Conservation (phyloP, 2,797 vertebrate genomes). For the Galagoides demidoff region DNA sequence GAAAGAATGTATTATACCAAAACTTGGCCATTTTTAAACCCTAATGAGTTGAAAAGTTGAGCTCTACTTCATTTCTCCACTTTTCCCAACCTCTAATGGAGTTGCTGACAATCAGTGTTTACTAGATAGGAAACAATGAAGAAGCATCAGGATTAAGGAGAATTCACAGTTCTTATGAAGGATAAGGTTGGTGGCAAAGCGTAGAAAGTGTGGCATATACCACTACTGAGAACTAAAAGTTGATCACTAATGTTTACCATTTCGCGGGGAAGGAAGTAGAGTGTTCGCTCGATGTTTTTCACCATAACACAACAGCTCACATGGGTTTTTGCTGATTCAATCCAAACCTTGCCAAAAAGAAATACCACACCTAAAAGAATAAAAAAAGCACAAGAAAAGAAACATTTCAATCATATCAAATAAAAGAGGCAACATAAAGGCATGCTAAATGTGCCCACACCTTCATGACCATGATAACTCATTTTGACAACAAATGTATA, state of each 20-base stretch:
- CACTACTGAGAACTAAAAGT: conserved; percentile 40
- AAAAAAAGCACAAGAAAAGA: conserved; percentile 40
- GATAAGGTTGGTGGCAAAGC: background rate
- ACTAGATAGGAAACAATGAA: background rate
- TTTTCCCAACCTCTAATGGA: background rate
- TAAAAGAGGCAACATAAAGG: conserved; percentile 48
- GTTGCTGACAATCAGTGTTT: conserved; percentile 7
- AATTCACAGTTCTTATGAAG: background rate
- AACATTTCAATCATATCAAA: conserved; percentile 24
- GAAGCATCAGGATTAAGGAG: background rate
- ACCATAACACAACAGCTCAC: conserved; percentile 98
- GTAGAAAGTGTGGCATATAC: background rate
- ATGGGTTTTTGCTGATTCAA: conserved; percentile 92
- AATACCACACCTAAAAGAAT: conserved; percentile 93
- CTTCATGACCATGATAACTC: background rate
- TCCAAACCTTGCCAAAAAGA: conserved; percentile 98
- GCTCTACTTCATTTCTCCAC: conserved; percentile 59
- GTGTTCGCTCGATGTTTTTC: conserved; percentile 96
- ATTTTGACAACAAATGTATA: conserved; percentile 15
- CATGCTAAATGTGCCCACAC: background rate
- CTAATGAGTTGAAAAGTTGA: conserved; percentile 25
- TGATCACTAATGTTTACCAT: conserved; percentile 87
- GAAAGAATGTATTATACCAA: background rate
- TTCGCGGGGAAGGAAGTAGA: conserved; percentile 96
- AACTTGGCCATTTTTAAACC: background rate